These are phyloP conservation scores for Bradypus variegatus DNA, from an alignment of 2,797 vertebrate genomes.

Conservation along the genomic window DNA sequence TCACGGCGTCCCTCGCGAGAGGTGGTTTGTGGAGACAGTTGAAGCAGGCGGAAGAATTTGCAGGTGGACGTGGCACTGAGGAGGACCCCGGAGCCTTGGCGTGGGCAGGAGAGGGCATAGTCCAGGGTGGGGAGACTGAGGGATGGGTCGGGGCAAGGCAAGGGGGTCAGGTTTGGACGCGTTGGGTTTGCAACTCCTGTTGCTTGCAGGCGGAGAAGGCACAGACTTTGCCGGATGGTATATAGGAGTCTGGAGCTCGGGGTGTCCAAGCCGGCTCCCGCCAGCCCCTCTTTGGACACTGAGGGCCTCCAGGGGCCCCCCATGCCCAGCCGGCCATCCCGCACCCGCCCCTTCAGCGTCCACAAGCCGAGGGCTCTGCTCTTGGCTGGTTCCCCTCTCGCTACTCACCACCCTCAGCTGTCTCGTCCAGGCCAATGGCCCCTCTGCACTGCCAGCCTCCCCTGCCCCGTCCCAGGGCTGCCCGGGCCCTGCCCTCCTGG, in stretches of 20 bases:
- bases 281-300: fast-evolving
- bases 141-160: neutral
- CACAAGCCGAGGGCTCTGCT: neutral
- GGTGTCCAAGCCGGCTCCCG: no score
- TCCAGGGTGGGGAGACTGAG: neutral
- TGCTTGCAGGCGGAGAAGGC: no score
- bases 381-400: neutral
- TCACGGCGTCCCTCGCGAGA: neutral
- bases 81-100: no score
- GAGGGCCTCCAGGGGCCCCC: neutral
- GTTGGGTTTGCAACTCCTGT: no score
- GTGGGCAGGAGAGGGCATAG: neutral
- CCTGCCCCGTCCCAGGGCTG: neutral
- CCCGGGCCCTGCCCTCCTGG: neutral
- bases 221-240: neutral
- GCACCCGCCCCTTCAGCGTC: no score
- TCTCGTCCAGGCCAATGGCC: neutral
- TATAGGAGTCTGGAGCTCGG: neutral
- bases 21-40: neutral
- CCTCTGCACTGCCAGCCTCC: neutral
- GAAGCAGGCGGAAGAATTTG: neutral
- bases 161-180: neutral
- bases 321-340: no score
- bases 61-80: neutral
- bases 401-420: neutral